phyloP scores from a whole-genome alignment of 1,140 invertebrate species.

The Acyrthosiphon pisum region DNA sequence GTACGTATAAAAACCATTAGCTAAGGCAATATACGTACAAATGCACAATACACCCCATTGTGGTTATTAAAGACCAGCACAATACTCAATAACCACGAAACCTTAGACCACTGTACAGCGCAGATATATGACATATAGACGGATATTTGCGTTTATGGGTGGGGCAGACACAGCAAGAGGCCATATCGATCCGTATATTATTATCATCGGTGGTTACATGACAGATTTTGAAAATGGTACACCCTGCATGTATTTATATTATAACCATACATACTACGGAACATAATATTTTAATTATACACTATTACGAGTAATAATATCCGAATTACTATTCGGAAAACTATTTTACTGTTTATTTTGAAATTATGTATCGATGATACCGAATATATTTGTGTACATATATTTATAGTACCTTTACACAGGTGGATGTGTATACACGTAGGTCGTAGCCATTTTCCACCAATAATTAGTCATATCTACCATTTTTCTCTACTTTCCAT shows the following conservation, averaged over 20 bases:
- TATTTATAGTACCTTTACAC: too few relatives aligned
- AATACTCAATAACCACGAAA: not conserved
- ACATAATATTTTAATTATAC: not conserved
- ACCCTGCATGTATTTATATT: not conserved
- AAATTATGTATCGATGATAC: not conserved
- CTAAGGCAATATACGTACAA: too few relatives aligned
- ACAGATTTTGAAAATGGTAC: not conserved
- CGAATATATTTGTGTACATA: too few relatives aligned
- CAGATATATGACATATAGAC: not conserved
- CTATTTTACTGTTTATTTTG: not conserved
- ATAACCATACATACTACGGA: not conserved
- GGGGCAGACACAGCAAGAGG: slow-evolving; percentile 4
- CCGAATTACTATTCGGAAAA: not conserved
- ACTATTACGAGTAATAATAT: too few relatives aligned
- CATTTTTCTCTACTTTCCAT: too few relatives aligned
- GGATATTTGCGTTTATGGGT: not conserved
- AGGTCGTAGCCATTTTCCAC: too few relatives aligned
- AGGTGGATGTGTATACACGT: too few relatives aligned
- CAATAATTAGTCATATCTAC: too few relatives aligned
- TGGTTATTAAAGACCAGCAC: not conserved
- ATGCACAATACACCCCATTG: not conserved
- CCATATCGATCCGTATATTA: not conserved
- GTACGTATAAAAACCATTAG: too few relatives aligned
- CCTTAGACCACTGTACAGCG: not conserved
- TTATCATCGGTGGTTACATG: not conserved